Conservation (phyloP, 1,140 invertebrate genomes). For the Papilio helenus region DNA sequence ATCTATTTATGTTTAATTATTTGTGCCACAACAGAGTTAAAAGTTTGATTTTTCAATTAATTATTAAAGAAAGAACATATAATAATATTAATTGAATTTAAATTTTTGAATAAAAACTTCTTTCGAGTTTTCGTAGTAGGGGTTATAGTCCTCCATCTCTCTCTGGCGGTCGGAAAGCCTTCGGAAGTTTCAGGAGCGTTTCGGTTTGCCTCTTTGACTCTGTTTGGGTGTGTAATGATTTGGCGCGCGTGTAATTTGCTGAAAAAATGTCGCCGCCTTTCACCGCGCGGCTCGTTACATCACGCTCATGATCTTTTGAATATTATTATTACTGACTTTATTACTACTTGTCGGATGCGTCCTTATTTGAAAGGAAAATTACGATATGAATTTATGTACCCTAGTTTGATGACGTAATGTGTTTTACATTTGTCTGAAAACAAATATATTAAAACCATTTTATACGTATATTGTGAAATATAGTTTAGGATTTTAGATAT, state of each 20-base stretch:
- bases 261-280: conserved; percentile 70
- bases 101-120: neutral
- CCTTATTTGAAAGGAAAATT: conserved; percentile 13
- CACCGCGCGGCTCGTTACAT: conserved; percentile 52
- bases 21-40: neutral
- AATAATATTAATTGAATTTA: neutral
- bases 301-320: conserved; percentile 51
- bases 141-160: conserved; percentile 54
- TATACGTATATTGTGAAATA: no score
- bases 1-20: neutral
- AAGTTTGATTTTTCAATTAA: neutral
- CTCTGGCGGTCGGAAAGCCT: conserved; percentile 69
- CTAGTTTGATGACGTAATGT: neutral
- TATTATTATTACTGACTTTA: conserved; percentile 55
- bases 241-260: conserved; percentile 75
- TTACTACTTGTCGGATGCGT: conserved; percentile 35
- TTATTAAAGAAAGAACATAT: conserved; percentile 23
- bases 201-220: conserved; percentile 80
- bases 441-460: no score
- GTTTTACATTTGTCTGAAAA: no score
- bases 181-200: conserved; percentile 78
- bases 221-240: conserved; percentile 81
- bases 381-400: neutral
- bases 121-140: conserved; percentile 60
- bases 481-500: no score